phyloP scores from a whole-genome alignment of 2,113 vertebrate genomes.

The Zapornia atra region DNA sequence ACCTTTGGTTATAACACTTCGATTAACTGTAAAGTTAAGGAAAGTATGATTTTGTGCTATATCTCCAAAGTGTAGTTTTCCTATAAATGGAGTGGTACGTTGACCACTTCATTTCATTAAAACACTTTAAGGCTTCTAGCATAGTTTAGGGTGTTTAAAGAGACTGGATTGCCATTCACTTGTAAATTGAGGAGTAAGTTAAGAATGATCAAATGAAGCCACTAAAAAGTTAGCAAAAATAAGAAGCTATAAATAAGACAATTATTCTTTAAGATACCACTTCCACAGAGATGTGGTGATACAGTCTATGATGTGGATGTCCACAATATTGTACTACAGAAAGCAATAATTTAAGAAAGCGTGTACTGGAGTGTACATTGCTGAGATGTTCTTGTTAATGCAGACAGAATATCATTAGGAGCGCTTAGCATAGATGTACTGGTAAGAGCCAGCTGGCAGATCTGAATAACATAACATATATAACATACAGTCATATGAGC shows the following conservation, averaged over 20 bases:
- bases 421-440: neutral
- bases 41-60: neutral
- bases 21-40: neutral
- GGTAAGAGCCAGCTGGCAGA: neutral
- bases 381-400: neutral
- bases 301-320: neutral
- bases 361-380: neutral
- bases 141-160: neutral
- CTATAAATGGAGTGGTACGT: neutral
- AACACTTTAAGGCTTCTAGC: neutral
- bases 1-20: neutral
- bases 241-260: neutral
- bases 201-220: neutral
- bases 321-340: neutral
- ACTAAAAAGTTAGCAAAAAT: neutral
- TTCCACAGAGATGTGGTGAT: neutral
- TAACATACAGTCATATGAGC: rapidly evolving
- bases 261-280: neutral
- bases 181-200: neutral
- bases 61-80: neutral
- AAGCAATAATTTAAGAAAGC: neutral
- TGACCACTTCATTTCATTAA: neutral
- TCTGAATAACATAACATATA: neutral
- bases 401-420: neutral
- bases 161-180: neutral